phyloP scores from a whole-genome alignment of 2,888 invertebrate genomes.

The Apodemia hepburni region DNA sequence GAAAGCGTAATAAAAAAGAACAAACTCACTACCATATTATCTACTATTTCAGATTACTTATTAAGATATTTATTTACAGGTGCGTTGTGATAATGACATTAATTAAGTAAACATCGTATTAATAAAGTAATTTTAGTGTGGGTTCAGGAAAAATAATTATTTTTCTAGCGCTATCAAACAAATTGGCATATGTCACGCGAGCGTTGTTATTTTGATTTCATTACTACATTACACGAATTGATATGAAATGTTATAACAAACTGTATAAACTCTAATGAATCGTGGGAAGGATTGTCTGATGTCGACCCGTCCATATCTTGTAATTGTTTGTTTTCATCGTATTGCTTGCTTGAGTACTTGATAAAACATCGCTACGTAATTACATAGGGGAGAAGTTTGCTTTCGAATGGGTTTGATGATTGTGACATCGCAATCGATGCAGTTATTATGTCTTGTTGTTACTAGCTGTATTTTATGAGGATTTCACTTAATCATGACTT shows the following conservation, averaged over 20 bases:
- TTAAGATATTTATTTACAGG: background rate
- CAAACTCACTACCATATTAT: no score
- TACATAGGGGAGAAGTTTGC: conserved; percentile 14
- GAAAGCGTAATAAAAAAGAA: no score
- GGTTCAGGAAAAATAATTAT: conserved; percentile 18
- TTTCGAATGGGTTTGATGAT: conserved; percentile 6
- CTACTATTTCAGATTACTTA: background rate
- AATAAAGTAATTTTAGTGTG: conserved; percentile 14
- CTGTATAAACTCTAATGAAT: conserved; percentile 57
- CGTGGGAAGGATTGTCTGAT: conserved; percentile 40
- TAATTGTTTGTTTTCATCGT: conserved; percentile 49
- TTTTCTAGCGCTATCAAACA: conserved; percentile 38
- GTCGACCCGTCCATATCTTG: conserved; percentile 41
- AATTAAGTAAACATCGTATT: conserved; percentile 15
- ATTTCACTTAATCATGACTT: background rate
- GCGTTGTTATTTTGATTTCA: conserved; percentile 67
- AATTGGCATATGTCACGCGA: conserved; percentile 55
- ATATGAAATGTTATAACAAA: conserved; percentile 56
- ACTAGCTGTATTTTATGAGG: background rate
- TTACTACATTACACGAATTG: conserved; percentile 51
- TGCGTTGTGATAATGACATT: conserved; percentile 10
- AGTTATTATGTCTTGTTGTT: background rate
- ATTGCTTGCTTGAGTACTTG: conserved; percentile 11
- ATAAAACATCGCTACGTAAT: conserved; percentile 11
- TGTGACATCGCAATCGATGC: background rate